Evolutionary conservation across 2,113 vertebrate species (phyloP).

Genomic region (Lophochroa leadbeateri): DNA sequence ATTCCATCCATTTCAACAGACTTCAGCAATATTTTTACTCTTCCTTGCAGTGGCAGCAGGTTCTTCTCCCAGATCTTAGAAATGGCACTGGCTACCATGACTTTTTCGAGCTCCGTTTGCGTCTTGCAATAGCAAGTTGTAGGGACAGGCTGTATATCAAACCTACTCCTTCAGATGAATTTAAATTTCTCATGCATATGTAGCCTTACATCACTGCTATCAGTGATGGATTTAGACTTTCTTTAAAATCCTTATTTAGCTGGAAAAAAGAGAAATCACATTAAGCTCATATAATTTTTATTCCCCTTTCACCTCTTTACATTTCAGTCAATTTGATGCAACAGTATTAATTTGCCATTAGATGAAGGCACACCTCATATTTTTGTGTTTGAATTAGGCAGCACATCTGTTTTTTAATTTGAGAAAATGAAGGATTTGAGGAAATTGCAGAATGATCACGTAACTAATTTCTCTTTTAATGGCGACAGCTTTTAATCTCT

Average conservation of each 20-base stretch:
- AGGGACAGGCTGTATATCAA: neutral
- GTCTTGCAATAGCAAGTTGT: neutral
- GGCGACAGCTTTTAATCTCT: slow-evolving; percentile 20
- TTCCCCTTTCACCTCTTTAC: neutral
- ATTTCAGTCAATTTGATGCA: slow-evolving; percentile 11
- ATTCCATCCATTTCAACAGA: neutral
- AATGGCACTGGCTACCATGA: neutral
- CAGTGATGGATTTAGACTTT: neutral
- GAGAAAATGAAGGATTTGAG: slow-evolving; percentile 8
- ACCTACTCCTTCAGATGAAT: neutral
- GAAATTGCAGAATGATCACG: neutral
- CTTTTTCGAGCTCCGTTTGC: neutral
- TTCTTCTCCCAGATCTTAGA: neutral
- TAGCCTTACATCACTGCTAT: neutral
- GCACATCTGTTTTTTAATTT: neutral
- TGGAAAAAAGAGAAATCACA: neutral
- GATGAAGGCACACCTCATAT: neutral
- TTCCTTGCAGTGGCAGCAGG: neutral
- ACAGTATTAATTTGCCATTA: slow-evolving; percentile 17
- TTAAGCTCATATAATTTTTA: neutral
- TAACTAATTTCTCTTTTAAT: slow-evolving; percentile 40
- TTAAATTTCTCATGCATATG: neutral
- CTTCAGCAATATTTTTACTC: neutral
- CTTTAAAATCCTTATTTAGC: neutral
- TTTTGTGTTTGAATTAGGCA: slow-evolving; percentile 20